Evolutionary conservation across 2,888 invertebrate genomes (phyloP).

Genomic region (Sialis lutaria): DNA sequence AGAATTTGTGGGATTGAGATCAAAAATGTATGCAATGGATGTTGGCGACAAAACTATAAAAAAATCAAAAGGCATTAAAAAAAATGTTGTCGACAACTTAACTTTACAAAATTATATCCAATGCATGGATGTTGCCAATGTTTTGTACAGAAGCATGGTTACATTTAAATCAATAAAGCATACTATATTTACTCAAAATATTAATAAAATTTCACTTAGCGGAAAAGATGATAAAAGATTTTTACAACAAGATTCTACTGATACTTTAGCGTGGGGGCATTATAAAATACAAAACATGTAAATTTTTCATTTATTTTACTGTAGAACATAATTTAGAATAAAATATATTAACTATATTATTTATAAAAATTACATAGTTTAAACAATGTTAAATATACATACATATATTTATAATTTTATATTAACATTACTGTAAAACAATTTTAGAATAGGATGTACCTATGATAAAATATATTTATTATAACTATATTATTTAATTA

Average conservation of each 20-base stretch:
- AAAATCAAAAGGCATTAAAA: neutral
- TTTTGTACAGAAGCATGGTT: neutral
- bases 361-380: no score
- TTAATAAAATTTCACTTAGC: conserved; percentile 3
- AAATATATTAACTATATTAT: no score
- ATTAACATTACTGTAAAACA: no score
- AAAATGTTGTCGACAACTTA: neutral
- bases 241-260: neutral
- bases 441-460: no score
- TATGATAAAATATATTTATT: no score
- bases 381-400: no score
- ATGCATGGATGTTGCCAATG: neutral
- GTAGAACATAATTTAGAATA: no score
- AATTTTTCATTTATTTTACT: no score
- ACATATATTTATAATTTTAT: no score
- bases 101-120: neutral
- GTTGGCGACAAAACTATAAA: neutral
- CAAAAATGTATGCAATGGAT: conserved; percentile 7
- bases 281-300: neutral
- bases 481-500: no score
- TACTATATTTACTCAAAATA: conserved; percentile 3
- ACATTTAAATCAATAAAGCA: conserved; percentile 1
- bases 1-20: conserved; percentile 8
- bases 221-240: conserved; percentile 4
- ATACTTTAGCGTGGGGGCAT: conserved; percentile 5